A percentile compares a stretch with the other conserved stretches of the same genome.
Conservation (phyloP, 2,113 vertebrate genomes). For the Dunckerocampus dactyliophorus region DNA sequence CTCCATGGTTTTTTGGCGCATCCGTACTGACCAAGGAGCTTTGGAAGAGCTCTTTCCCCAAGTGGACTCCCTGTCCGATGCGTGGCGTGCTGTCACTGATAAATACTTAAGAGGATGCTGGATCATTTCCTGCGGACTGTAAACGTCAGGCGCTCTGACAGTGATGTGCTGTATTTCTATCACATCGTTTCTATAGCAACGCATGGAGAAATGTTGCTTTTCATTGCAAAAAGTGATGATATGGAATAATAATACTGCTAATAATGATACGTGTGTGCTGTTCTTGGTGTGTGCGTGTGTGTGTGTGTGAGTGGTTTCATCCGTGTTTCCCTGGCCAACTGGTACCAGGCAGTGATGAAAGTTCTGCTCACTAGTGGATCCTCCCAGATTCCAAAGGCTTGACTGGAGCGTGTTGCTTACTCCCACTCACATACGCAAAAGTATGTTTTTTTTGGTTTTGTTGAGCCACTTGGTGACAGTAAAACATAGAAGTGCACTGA, state of each 20-base stretch:
- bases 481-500: too few species aligned
- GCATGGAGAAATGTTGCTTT: too few species aligned
- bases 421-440: background rate
- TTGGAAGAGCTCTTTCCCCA: background rate
- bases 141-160: too few species aligned
- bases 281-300: too few species aligned
- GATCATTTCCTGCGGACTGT: slow-evolving; percentile 44
- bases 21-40: slow-evolving; percentile 2
- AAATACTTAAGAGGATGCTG: slow-evolving; percentile 12
- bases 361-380: background rate
- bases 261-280: too few species aligned
- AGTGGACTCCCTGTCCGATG: background rate
- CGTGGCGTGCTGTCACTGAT: background rate
- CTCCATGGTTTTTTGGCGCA: slow-evolving; percentile 26
- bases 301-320: too few species aligned
- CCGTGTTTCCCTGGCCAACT: background rate
- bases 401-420: background rate
- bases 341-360: background rate
- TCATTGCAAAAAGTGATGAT: too few species aligned
- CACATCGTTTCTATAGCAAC: too few species aligned
- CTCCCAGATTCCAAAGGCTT: background rate
- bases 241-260: too few species aligned
- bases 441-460: too few species aligned
- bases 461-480: too few species aligned
- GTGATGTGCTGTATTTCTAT: too few species aligned